A percentile compares a stretch with the other conserved stretches of the same genome.
phyloP scores from a whole-genome alignment of 2,113 vertebrate species.

The Corythornis vintsioides region DNA sequence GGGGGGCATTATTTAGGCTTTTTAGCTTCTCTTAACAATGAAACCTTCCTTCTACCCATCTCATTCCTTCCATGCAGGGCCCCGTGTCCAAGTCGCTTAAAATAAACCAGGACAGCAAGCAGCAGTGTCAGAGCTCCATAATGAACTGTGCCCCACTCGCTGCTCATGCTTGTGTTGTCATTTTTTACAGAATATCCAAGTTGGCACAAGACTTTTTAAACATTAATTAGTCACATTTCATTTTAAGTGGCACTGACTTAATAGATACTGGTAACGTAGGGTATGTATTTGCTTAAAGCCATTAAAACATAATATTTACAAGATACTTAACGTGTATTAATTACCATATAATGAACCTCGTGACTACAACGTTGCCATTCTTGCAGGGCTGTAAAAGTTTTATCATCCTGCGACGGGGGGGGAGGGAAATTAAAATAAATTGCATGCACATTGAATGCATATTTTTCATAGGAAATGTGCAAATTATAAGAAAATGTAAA shows the following conservation, averaged over 20 bases:
- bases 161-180: constrained; percentile 22
- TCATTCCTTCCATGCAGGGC: constrained; percentile 31
- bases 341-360: constrained; percentile 76
- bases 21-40: neutral
- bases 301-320: constrained; percentile 81
- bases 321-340: constrained; percentile 77
- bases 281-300: constrained; percentile 77
- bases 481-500: constrained; percentile 73
- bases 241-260: constrained; percentile 71
- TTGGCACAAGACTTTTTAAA: constrained; percentile 70
- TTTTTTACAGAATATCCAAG: constrained; percentile 74
- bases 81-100: constrained; percentile 43
- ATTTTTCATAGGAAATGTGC: constrained; percentile 74
- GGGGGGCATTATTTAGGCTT: neutral
- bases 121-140: constrained; percentile 45
- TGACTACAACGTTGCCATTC: constrained; percentile 62
- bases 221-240: constrained; percentile 77
- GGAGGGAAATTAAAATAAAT: constrained; percentile 66
- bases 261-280: constrained; percentile 63
- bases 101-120: constrained; percentile 46
- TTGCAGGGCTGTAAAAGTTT: constrained; percentile 66
- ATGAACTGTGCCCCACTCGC: constrained; percentile 60
- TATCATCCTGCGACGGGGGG: constrained; percentile 46
- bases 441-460: constrained; percentile 58
- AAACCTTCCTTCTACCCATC: neutral